These are phyloP conservation scores for Myiozetetes cayanensis DNA, from an alignment of 2,113 vertebrate species.

Conservation along the genomic window DNA sequence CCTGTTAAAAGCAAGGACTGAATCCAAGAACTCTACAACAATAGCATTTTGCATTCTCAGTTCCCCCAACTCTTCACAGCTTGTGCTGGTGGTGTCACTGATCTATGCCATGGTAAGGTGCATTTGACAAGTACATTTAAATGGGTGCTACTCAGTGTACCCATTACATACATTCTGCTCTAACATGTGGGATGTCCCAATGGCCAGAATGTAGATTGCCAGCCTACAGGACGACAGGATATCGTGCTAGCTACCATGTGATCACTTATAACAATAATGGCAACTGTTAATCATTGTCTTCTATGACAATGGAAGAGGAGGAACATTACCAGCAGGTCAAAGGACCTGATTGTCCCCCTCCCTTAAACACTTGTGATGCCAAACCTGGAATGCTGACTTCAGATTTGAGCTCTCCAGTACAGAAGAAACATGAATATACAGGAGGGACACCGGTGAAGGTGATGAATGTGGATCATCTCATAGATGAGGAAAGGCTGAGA, in stretches of 20 bases:
- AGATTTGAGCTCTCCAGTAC: not conserved
- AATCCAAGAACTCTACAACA: not conserved
- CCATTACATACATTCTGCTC: not conserved
- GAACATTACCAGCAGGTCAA: not conserved
- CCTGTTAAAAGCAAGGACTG: not conserved
- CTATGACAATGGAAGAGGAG: not conserved
- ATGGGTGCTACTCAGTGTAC: accelerated
- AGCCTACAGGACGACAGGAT: not conserved
- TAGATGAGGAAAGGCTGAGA: not conserved
- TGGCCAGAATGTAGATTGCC: not conserved
- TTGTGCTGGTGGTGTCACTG: not conserved
- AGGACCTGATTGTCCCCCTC: not conserved
- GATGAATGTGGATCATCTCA: not conserved
- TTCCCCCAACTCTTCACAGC: not conserved
- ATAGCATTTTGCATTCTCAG: not conserved
- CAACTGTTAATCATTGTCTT: not conserved
- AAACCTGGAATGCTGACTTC: not conserved
- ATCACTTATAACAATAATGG: not conserved
- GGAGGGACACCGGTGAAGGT: not conserved
- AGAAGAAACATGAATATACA: not conserved
- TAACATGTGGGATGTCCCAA: no score
- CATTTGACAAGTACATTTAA: not conserved
- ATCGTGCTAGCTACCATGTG: not conserved
- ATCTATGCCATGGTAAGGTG: accelerated
- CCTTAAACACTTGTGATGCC: not conserved